Evolutionary conservation across 1,140 invertebrate species (phyloP), one percentile per base, ranked within the genome.

Genomic region (Popillia japonica): DNA sequence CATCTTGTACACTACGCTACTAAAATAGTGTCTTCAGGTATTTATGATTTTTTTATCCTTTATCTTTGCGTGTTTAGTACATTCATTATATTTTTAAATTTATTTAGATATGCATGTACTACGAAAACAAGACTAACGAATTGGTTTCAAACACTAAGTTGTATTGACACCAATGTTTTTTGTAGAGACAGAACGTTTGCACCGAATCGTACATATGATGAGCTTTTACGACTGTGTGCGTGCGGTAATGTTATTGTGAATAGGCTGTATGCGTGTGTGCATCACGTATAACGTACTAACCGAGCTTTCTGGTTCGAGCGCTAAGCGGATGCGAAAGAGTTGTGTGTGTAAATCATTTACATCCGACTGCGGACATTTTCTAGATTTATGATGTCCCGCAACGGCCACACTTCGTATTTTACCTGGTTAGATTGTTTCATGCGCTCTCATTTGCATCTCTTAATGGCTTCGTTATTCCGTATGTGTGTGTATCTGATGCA

Each of bases 331-430:
- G 61, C 61, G 61, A 68, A 68, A 22, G 61, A 68, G 61, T 68
- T 68, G 17, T 68, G 61, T 68, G 61, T 68, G 61, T 68, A 68
- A 68, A 68, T 68, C 61, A 68, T 68, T 68, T 68, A 68, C 61
- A 68, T 68, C 61, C 61, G 61, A 68, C 61, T 68, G 61, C 61
- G 22, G 61, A 68, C 61, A 68, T 68, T 68, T 68, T 68, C 61
- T 68, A 22, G 61, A 68, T 68, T 68, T 68, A 68, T 68, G 61
- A 68, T 68, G 61, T 68, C 61, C 61, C 61, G 61, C 27, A 68
- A 68, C 61, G 61, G 61, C 61, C 61, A 68, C 61, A 68, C 61
- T 68, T 20, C 61, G 61, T 68, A 68, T 68, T 68, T 68, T 68
- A 68, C 61, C 61, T 55, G 61, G 61, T 14, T 68, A 68, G 27